These are phyloP conservation scores for Eptesicus fuscus DNA, from an alignment of 2,113 vertebrate genomes.

Conservation along the genomic window DNA sequence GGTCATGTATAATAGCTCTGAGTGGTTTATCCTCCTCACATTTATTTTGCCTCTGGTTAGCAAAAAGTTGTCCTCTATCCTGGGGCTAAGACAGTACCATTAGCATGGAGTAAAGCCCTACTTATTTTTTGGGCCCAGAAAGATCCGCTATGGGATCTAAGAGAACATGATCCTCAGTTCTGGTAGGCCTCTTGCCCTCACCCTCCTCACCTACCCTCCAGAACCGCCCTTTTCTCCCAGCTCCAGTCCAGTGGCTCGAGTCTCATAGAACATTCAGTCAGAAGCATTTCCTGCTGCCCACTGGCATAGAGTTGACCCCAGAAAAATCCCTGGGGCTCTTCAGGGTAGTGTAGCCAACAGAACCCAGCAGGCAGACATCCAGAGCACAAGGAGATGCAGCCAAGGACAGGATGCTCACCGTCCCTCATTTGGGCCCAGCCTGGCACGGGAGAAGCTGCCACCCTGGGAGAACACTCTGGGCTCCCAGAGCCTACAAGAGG, in stretches of 20 bases:
- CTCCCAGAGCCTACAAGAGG: neutral
- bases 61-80: neutral
- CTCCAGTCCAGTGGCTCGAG: neutral
- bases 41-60: neutral
- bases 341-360: neutral
- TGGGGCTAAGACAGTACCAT: neutral
- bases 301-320: neutral
- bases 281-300: neutral
- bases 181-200: neutral
- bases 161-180: neutral
- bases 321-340: neutral
- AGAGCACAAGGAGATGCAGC: neutral
- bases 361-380: neutral
- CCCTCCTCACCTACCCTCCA: neutral
- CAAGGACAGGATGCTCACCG: neutral
- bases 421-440: neutral
- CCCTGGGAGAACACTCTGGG: neutral
- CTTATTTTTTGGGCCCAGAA: neutral
- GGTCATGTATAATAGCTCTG: neutral
- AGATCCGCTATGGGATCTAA: neutral
- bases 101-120: neutral
- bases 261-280: neutral
- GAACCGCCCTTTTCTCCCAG: neutral
- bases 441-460: neutral
- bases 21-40: neutral